Percentiles rank a stretch among this genome's conserved stretches.
These are phyloP conservation scores for Erebia aethiops DNA, from an alignment of 2,888 invertebrate genomes.

Conservation along the genomic window DNA sequence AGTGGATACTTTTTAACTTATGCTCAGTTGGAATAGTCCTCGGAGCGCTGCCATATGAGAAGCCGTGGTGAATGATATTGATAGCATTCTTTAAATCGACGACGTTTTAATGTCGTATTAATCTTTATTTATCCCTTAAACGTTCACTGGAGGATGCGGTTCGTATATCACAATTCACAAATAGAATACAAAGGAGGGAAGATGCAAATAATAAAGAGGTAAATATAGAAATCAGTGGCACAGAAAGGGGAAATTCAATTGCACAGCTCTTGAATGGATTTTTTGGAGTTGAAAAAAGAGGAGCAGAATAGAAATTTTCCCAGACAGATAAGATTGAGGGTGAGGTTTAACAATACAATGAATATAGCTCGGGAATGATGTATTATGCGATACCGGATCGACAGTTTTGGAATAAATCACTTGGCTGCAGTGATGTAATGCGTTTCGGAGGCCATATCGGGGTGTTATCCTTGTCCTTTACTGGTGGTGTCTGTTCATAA, in stretches of 20 bases:
- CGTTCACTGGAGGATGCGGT: slow-evolving; percentile 11
- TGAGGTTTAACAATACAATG: slow-evolving; percentile 52
- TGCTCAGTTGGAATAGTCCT: not conserved
- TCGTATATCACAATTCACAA: not conserved
- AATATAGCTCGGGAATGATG: slow-evolving; percentile 56
- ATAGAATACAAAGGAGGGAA: slow-evolving; percentile 17
- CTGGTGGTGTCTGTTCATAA: not conserved
- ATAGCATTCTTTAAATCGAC: slow-evolving; percentile 31
- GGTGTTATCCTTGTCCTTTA: slow-evolving; percentile 4
- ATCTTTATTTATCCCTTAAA: slow-evolving; percentile 21
- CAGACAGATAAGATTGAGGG: slow-evolving; percentile 42
- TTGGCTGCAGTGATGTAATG: slow-evolving; percentile 12
- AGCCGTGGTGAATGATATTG: slow-evolving; percentile 40
- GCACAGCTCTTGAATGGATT: slow-evolving; percentile 22
- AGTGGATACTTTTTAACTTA: slow-evolving; percentile 52
- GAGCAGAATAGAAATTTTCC: slow-evolving; percentile 26
- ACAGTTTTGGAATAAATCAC: slow-evolving; percentile 24
- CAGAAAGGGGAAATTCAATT: slow-evolving; percentile 26
- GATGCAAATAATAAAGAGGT: not conserved
- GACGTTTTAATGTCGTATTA: slow-evolving; percentile 33
- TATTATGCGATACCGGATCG: slow-evolving; percentile 57
- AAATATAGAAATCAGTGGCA: slow-evolving; percentile 13
- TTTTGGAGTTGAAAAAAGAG: slow-evolving; percentile 28
- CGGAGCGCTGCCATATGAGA: slow-evolving; percentile 20
- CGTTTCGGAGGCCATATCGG: slow-evolving; percentile 13